Conservation (phyloP, 2,888 invertebrate genomes). For the Malacosoma neustria region DNA sequence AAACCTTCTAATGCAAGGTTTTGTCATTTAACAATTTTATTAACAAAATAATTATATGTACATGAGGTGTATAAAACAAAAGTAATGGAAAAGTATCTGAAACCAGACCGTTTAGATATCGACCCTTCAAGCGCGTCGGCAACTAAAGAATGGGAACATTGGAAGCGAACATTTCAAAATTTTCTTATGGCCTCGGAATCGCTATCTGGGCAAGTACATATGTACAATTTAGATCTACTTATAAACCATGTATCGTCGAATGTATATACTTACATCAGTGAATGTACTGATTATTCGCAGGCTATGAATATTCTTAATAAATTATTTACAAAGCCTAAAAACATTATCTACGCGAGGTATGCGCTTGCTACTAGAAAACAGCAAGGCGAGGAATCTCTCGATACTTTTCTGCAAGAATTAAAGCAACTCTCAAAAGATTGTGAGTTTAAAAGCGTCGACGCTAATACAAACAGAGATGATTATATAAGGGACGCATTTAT, state of each 20-base stretch:
- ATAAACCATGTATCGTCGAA: not conserved
- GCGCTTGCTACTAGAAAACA: not conserved
- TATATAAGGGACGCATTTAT: not conserved
- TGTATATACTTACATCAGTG: not conserved
- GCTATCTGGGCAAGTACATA: too few relatives aligned
- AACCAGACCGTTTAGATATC: not conserved
- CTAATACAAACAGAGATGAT: not conserved
- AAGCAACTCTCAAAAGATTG: conserved; percentile 8
- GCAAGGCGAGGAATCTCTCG: conserved; percentile 1
- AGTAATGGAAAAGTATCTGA: not conserved
- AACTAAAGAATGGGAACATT: not conserved
- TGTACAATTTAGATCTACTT: not conserved
- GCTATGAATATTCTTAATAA: not conserved
- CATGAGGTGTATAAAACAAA: too few relatives aligned
- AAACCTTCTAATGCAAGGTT: too few relatives aligned
- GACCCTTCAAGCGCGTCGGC: not conserved
- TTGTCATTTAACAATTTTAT: too few relatives aligned
- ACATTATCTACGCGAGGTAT: not conserved
- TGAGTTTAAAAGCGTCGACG: not conserved
- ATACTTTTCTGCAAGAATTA: conserved; percentile 15
- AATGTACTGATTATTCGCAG: not conserved
- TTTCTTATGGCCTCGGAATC: not conserved
- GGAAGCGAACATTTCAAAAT: not conserved
- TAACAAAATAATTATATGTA: too few relatives aligned
- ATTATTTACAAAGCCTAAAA: not conserved